Conservation (phyloP, 2,888 invertebrate genomes). For the Germaria angustata region DNA sequence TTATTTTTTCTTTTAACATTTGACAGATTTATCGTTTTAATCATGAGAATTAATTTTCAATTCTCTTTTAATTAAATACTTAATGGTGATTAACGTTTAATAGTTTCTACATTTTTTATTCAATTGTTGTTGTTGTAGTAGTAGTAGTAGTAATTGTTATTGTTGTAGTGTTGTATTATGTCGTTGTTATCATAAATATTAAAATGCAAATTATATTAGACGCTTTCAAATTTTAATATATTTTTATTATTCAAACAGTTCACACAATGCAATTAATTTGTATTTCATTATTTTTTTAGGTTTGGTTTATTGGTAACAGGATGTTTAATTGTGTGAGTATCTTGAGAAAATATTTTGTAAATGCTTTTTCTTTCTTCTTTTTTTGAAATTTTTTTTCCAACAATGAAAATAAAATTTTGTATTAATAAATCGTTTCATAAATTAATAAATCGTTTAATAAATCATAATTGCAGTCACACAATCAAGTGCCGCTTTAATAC, state of each 20-base stretch:
- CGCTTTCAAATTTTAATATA: slow-evolving; percentile 41
- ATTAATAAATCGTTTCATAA: slow-evolving; percentile 54
- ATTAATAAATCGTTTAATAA: slow-evolving; percentile 62
- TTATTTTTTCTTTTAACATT: slow-evolving; percentile 47
- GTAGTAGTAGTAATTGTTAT: no score
- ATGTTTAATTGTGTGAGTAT: neutral
- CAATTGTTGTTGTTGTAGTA: neutral
- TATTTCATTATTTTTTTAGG: slow-evolving; percentile 18
- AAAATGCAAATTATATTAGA: slow-evolving; percentile 57
- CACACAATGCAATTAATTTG: slow-evolving; percentile 52
- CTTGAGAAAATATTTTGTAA: slow-evolving; percentile 16
- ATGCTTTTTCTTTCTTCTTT: neutral
- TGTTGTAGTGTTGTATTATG: slow-evolving; percentile 13
- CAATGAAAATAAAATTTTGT: slow-evolving; percentile 25
- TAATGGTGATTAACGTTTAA: slow-evolving; percentile 51
- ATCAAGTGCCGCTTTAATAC: slow-evolving; percentile 50
- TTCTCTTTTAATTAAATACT: slow-evolving; percentile 59
- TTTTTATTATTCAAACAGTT: slow-evolving; percentile 15
- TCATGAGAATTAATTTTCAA: slow-evolving; percentile 63
- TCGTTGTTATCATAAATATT: slow-evolving; percentile 62
- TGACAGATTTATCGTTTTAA: slow-evolving; percentile 66
- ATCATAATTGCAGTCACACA: slow-evolving; percentile 47
- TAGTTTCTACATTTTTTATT: slow-evolving; percentile 27
- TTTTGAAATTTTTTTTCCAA: neutral
- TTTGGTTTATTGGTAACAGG: slow-evolving; percentile 45